Conservation (phyloP, 2,888 invertebrate species). For the Zeuzera pyrina region DNA sequence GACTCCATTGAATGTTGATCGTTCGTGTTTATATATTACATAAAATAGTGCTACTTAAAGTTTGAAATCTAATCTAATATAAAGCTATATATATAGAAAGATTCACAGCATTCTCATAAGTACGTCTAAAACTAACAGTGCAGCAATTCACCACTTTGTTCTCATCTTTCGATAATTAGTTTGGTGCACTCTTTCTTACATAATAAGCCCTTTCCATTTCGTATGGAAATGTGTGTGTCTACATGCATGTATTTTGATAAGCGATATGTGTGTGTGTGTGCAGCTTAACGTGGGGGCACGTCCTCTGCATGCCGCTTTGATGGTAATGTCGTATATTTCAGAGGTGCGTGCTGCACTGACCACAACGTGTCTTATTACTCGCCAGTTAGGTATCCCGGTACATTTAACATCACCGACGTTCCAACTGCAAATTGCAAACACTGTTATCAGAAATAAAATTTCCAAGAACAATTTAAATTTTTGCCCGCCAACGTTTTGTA, state of each 20-base stretch:
- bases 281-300: no score
- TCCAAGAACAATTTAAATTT: no score
- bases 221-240: slow-evolving; percentile 31
- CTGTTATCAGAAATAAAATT: slow-evolving; percentile 9
- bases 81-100: no score
- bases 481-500: slow-evolving; percentile 36
- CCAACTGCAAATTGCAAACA: neutral
- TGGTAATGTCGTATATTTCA: slow-evolving; percentile 58
- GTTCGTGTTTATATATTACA: no score
- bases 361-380: slow-evolving; percentile 42
- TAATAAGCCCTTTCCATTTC: slow-evolving; percentile 62
- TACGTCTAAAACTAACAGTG: no score
- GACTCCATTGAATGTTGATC: no score
- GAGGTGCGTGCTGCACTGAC: slow-evolving; percentile 29
- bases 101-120: no score
- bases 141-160: no score
- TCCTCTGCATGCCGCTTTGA: slow-evolving; percentile 47
- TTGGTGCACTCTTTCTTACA: slow-evolving; percentile 76
- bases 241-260: slow-evolving; percentile 18
- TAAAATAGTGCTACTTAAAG: no score
- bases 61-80: no score
- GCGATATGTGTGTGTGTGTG: slow-evolving; percentile 45
- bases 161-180: slow-evolving; percentile 73
- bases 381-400: no score
- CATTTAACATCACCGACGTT: neutral